Conservation (phyloP, 2,888 invertebrate genomes). For the Meta bourneti region DNA sequence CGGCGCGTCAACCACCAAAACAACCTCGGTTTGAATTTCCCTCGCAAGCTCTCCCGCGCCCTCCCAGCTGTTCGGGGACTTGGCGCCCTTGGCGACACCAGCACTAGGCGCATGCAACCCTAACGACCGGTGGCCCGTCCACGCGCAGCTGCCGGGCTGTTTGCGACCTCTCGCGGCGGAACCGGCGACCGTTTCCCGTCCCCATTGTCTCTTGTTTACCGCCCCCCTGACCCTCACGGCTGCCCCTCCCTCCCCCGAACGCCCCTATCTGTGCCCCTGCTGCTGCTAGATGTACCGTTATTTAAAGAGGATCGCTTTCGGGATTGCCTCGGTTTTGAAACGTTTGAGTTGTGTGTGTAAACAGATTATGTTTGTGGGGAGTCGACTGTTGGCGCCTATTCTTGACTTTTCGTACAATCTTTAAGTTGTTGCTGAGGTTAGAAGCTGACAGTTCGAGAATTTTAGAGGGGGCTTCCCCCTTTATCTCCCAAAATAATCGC, state of each 20-base stretch:
- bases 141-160: constrained; percentile 53
- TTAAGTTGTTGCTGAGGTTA: no score
- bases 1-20: neutral
- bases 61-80: constrained; percentile 14
- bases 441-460: no score
- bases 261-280: constrained; percentile 13
- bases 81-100: constrained; percentile 57
- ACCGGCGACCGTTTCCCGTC: constrained; percentile 40
- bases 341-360: no score
- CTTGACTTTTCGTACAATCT: no score
- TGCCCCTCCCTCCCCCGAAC: constrained; percentile 38
- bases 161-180: constrained; percentile 59
- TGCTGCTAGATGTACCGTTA: constrained; percentile 36
- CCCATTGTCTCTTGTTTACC: constrained; percentile 60
- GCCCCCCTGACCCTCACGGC: constrained; percentile 13
- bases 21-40: constrained; percentile 1
- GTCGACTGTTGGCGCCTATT: no score
- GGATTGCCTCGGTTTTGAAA: no score
- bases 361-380: no score
- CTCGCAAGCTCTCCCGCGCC: neutral
- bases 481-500: no score
- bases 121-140: neutral
- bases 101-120: constrained; percentile 21
- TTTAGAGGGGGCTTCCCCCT: no score
- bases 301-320: neutral